Base-by-base conservation (phyloP, 2,888 invertebrate genomes). In the Oegoconia quadripuncta region DNA sequence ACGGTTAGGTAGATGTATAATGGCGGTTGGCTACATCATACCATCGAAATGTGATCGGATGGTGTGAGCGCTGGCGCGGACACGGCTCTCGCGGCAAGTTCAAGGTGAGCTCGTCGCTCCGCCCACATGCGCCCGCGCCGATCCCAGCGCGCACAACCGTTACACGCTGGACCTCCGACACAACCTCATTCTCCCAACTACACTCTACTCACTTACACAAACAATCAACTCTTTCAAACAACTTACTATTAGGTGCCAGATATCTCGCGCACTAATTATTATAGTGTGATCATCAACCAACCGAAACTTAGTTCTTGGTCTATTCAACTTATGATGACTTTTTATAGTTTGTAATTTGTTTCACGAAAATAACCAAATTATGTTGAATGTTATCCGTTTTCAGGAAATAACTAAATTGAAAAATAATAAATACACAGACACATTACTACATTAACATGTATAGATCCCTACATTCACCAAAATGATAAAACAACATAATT, bases 31-130 rank as follows among this genome's bases (percentile, higher is more conserved):
- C 46, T 48, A 52, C 55, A 54, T 55, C 59, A 49, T 53, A 61
- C 59, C 59, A 61, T 63, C 60, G 59, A 61, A 63, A 55, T 59
- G 60, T 62, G 62, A 58, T 66, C 63, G 62, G 52, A 52, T 51
- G 52, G 49, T 48, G 52, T 50, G 48, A 33, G 37, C 34, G 37
- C 29, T 34, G 41, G 57, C 56, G 59, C 64, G 60, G 64, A 59
- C 66, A 59, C 69, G 59, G 35, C 73, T 74, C 78, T 74, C 77
- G 74, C 75, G 78, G 83, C 84, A 87, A 86, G 86, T 87, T 87
- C 86, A 87, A 87, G 86, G 86, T 83, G 80, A 87, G 74, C 82
- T 70, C 79, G 75, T 82, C 79, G 77, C 77, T 74, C 81, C 86
- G 77, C 86, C 84, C 80, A 84, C 84, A 68, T 81, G 68, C 64